These are phyloP conservation scores for Heteropelma amictum DNA, from an alignment of 2,888 invertebrate genomes.

Conservation along the genomic window DNA sequence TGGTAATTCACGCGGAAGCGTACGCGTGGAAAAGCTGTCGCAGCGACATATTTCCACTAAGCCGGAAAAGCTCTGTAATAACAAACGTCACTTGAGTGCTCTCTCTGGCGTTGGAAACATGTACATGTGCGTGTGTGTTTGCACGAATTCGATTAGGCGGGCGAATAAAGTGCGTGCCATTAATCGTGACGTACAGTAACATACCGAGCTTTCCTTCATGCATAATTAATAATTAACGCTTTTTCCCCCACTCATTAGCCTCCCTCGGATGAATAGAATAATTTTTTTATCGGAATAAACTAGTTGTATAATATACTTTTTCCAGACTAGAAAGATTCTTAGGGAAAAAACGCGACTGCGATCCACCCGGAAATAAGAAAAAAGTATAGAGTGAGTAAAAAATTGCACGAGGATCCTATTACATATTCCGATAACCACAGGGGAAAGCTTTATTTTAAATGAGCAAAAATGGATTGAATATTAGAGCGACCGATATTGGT, in stretches of 20 bases:
- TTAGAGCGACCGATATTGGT: slow-evolving; percentile 43
- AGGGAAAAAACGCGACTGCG: background rate
- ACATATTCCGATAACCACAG: slow-evolving; percentile 51
- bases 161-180: slow-evolving; percentile 21
- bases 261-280: slow-evolving; percentile 19
- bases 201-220: slow-evolving; percentile 19
- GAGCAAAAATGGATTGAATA: slow-evolving; percentile 51
- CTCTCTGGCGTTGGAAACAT: slow-evolving; percentile 4
- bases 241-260: background rate
- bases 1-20: background rate
- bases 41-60: slow-evolving; percentile 9
- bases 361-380: too few relatives aligned
- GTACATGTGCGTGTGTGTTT: slow-evolving; percentile 10
- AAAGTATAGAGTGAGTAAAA: background rate
- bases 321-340: background rate
- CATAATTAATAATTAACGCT: background rate
- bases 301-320: background rate
- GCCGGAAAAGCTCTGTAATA: slow-evolving; percentile 27
- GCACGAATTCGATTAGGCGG: slow-evolving; percentile 8
- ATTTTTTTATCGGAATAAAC: slow-evolving; percentile 28
- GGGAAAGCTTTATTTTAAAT: slow-evolving; percentile 45
- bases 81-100: slow-evolving; percentile 46
- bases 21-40: background rate
- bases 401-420: slow-evolving; percentile 18
- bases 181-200: background rate